Base-by-base conservation (phyloP, 1,140 invertebrate genomes). In the Doryteuthis pealeii region DNA sequence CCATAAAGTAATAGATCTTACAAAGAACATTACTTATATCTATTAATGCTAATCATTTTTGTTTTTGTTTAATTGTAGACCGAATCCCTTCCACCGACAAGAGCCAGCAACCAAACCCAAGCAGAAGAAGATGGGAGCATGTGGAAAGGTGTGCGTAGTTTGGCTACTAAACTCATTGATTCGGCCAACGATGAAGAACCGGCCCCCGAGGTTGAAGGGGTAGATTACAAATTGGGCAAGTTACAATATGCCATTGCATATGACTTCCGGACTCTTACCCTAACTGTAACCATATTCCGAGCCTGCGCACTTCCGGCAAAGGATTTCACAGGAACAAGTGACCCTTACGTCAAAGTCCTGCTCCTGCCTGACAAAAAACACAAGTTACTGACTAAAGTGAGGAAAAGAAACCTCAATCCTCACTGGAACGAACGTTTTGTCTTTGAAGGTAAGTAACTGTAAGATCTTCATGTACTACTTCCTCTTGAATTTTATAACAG, bases 361-460 rank as follows among this genome's bases (percentile, higher is more conserved):
- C 89, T 99, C 10, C 90, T 98, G 14, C 96, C 96, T 2, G 96
- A 98, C 88, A 98, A 98, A 89, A 97, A 97, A 85, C 84, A 98
- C 96, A 89, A 97, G 97, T 84, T 98, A 72, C 94, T 97, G 88
- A 99, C 96, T 0, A 98, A 98, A 90, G 96, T 98, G 81, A 98
- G 98, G 88, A 91, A 96, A 80, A 91, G 95, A 79, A 98, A 96
- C 22, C 89, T 99, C 22, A 98, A 98, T 89, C 97, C 97, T 0
- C 90, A 95, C 78, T 99, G 97, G 96, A 97, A 99, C 88, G 96
- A 99, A 89, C 98, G 96, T 31, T 96, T 99, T 87, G 96, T 97
- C 82, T 99, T 99, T 89, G 96, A 98, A 91, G 97, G 93, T 93
- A 86, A 89, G 84, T n/a, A n/a, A n/a, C n/a, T n/a, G n/a, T n/a